Conservation (phyloP, 1,140 invertebrate species). For the Tetramorium alpestre region DNA sequence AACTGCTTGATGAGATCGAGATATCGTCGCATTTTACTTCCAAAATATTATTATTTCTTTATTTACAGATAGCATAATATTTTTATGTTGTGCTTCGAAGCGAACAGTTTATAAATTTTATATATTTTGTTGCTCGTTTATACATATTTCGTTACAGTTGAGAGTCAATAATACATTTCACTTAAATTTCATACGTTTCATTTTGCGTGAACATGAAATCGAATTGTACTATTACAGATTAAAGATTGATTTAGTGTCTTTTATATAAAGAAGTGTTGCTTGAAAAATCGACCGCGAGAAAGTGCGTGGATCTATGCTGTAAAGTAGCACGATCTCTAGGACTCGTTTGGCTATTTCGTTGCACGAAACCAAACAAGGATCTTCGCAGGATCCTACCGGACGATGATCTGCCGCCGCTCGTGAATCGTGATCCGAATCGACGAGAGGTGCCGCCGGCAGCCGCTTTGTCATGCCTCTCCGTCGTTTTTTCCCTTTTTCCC, state of each 20-base stretch:
- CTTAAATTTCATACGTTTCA: not conserved
- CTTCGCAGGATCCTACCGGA: conserved; percentile 2
- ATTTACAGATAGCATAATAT: not conserved
- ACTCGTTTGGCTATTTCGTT: conserved; percentile 5
- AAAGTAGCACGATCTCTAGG: conserved; percentile 1
- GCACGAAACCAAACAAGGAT: conserved; percentile 35
- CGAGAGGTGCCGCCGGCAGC: conserved; percentile 50
- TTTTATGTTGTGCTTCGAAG: not conserved
- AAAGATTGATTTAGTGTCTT: not conserved
- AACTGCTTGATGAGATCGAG: not conserved
- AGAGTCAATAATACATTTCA: not conserved
- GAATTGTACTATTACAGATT: no score
- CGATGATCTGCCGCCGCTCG: conserved; percentile 32
- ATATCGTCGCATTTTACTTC: not conserved
- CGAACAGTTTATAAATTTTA: not conserved
- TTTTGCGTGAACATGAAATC: not conserved
- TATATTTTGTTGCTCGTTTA: not conserved
- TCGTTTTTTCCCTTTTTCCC: conserved; percentile 18
- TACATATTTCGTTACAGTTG: not conserved
- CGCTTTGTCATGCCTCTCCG: conserved; percentile 38
- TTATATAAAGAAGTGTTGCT: not conserved
- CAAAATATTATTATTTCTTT: not conserved
- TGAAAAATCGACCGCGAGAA: not conserved
- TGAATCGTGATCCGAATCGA: conserved; percentile 62
- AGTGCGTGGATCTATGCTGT: not conserved